These are phyloP conservation scores for Charadrius vociferus DNA, from an alignment of 2,113 vertebrate genomes.

Conservation along the genomic window DNA sequence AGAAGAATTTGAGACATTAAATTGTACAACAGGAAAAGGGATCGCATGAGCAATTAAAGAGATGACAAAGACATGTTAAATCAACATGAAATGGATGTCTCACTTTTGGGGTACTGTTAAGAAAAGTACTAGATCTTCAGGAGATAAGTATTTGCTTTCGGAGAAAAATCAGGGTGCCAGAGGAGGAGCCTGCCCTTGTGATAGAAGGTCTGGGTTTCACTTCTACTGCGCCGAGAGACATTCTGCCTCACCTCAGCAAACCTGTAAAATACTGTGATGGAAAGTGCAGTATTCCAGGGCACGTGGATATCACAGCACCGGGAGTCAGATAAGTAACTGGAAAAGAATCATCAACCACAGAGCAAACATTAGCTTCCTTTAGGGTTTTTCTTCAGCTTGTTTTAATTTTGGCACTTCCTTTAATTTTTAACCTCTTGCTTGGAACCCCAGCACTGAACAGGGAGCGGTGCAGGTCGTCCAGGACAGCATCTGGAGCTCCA, in stretches of 20 bases:
- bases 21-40: neutral
- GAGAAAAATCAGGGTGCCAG: neutral
- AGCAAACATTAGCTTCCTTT: neutral
- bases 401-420: neutral
- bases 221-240: neutral
- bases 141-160: neutral
- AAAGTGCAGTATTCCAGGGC: neutral
- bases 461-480: fast-evolving
- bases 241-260: neutral
- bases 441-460: neutral
- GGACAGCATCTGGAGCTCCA: neutral
- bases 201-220: neutral
- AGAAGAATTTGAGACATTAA: neutral
- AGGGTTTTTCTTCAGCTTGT: neutral
- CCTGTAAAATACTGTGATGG: neutral
- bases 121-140: neutral
- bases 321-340: neutral
- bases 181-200: neutral
- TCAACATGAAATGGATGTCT: neutral
- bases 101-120: neutral
- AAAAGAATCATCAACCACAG: neutral
- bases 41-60: neutral
- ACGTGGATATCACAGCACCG: fast-evolving
- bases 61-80: neutral
- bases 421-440: neutral